These are phyloP conservation scores for Bombus sibiricus DNA, from an alignment of 1,140 invertebrate species.

Conservation along the genomic window DNA sequence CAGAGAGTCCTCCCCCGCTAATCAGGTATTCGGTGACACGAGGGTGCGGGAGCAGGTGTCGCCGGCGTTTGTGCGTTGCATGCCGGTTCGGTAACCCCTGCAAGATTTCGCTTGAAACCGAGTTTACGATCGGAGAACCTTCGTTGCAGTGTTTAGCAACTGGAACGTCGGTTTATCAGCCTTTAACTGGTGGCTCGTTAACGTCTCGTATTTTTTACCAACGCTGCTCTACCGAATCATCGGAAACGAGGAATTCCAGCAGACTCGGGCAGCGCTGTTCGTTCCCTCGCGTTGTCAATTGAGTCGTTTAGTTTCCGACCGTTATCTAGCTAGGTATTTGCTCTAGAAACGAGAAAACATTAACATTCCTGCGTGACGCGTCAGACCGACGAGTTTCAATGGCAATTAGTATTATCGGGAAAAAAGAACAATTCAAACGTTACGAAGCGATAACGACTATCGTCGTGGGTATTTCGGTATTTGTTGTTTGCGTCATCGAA, in stretches of 20 bases:
- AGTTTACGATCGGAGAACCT: conserved; percentile 54
- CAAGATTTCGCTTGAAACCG: conserved; percentile 37
- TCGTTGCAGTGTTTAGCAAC: not conserved
- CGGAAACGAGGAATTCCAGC: too few relatives aligned
- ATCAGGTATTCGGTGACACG: conserved; percentile 10
- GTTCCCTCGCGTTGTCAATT: too few relatives aligned
- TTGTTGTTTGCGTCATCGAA: not conserved
- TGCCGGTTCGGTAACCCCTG: not conserved
- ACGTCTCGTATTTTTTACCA: too few relatives aligned
- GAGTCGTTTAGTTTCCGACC: not conserved
- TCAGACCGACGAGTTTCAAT: not conserved
- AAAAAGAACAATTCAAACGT: not conserved
- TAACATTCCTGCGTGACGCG: not conserved
- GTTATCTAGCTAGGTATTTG: not conserved
- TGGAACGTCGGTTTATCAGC: conserved; percentile 54
- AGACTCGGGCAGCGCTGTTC: too few relatives aligned
- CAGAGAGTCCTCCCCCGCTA: not conserved
- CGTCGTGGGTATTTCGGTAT: too few relatives aligned
- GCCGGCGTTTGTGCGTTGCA: not conserved
- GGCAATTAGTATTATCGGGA: not conserved
- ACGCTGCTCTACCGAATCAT: too few relatives aligned
- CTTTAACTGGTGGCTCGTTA: conserved; percentile 54
- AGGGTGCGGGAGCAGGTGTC: not conserved
- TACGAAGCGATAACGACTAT: not conserved
- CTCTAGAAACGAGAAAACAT: not conserved